Base-by-base conservation (phyloP, 1,140 invertebrate genomes). In the Helicoverpa zea region DNA sequence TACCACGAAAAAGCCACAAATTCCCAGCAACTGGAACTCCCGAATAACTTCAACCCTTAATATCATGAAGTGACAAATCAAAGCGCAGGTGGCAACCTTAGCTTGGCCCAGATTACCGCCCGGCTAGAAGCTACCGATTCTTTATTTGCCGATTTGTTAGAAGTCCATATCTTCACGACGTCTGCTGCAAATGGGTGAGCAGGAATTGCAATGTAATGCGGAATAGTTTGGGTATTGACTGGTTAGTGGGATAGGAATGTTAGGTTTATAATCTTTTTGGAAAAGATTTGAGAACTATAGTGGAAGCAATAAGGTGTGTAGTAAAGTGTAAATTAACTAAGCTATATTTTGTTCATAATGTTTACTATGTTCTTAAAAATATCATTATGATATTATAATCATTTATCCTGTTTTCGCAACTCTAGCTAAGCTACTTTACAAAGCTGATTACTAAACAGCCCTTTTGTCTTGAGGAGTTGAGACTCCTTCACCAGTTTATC, bases 121-220 rank as follows among this genome's bases (percentile, higher is more conserved):
- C 63, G 52, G 75, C 18, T 66, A 78, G 43, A 29, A 79, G 64
- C 70, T 79, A 35, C 63, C 63, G 64, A 68, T 79, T 56, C 64
- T 79, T 79, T 79, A 70, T 70, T 70, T 70, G 52, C 30, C 51
- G 76, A 70, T 79, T 70, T 79, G 76, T 79, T 59, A 47, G 51
- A 79, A 14, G 59, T 58, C 18, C 59, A 51, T 64, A 66, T 79
- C 64, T 68, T 13, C 16, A 35, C 52, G 74, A 18, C 52, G 74
- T 79, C 64, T 70, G 30, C 23, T 59, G 64, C n/a, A 51, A 68
- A 70, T 70, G 51, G 64, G 35, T 35, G 11, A 49, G 47, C 47
- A 35, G 35, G 43, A 66, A 66, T 66, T 66, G 47, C 49, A 12
- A 66, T 49, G 47, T 66, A 12, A 66, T 49, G 35, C 10, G 2